Evolutionary conservation across 1,140 invertebrate species (phyloP).

Genomic region (Ceratitis capitata): DNA sequence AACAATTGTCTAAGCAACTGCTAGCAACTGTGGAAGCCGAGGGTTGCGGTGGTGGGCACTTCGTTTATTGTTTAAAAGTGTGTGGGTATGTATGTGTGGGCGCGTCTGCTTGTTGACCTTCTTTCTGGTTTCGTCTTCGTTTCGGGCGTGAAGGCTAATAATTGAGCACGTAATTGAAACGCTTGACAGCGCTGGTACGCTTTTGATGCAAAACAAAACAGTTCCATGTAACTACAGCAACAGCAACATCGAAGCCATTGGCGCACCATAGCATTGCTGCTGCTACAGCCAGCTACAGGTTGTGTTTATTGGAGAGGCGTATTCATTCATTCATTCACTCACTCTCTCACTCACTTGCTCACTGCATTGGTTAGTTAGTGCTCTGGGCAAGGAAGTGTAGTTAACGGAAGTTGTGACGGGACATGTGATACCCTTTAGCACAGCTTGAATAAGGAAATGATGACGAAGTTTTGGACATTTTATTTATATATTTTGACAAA

Average conservation of each 20-base stretch:
- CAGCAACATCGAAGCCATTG: neutral
- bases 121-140: neutral
- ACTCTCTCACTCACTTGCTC: too few relatives aligned
- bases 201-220: neutral
- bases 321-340: too few relatives aligned
- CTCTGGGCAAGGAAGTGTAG: neutral
- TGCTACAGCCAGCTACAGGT: neutral
- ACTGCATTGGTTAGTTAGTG: too few relatives aligned
- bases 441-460: neutral
- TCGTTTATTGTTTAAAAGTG: neutral
- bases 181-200: conserved; percentile 18
- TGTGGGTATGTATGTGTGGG: neutral
- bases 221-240: neutral
- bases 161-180: conserved; percentile 31
- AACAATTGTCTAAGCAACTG: too few relatives aligned
- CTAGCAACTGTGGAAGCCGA: neutral
- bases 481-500: too few relatives aligned
- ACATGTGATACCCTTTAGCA: neutral
- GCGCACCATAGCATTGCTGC: neutral
- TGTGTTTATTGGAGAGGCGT: neutral
- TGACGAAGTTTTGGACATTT: too few relatives aligned
- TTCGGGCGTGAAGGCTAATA: conserved; percentile 26
- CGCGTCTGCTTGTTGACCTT: too few relatives aligned
- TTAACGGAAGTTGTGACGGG: neutral
- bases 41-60: neutral